A percentile compares a stretch with the other conserved stretches of the same genome.
These are phyloP conservation scores for Takifugu ocellatus DNA, from an alignment of 2,797 vertebrate species.

Conservation along the genomic window DNA sequence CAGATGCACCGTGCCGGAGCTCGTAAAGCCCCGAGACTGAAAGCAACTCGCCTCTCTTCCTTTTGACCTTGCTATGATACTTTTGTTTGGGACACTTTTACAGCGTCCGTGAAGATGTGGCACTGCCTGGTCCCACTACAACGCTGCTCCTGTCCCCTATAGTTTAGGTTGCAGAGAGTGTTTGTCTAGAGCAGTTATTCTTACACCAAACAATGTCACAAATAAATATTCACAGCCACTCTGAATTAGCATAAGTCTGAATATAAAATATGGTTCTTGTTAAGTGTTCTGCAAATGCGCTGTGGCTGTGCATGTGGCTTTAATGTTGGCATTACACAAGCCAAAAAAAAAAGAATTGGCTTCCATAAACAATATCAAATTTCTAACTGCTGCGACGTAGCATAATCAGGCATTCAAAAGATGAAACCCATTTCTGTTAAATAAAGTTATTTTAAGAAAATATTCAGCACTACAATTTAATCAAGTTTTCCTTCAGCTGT, in stretches of 20 bases:
- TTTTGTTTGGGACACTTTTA: conserved; percentile 42
- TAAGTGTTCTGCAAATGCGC: conserved; percentile 47
- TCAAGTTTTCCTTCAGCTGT: conserved; percentile 53
- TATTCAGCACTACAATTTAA: conserved; percentile 59
- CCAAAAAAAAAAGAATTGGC: conserved; percentile 39
- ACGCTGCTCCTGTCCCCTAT: conserved; percentile 23
- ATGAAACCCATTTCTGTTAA: conserved; percentile 61
- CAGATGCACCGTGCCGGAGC: conserved; percentile 61
- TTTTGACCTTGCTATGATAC: conserved; percentile 47
- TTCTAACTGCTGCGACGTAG: conserved; percentile 48
- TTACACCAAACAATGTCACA: conserved; percentile 34
- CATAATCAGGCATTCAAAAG: conserved; percentile 61
- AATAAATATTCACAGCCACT: conserved; percentile 42
- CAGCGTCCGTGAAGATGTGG: conserved; percentile 5
- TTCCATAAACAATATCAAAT: conserved; percentile 66
- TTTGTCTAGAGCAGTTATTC: conserved; percentile 45
- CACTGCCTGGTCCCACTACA: conserved; percentile 35
- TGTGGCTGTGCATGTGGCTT: conserved; percentile 49
- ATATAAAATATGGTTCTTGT: conserved; percentile 57
- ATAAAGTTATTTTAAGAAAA: conserved; percentile 72
- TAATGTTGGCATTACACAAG: conserved; percentile 55
- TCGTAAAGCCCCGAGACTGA: conserved; percentile 60
- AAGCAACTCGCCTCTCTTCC: conserved; percentile 36
- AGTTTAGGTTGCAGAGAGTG: conserved; percentile 40
- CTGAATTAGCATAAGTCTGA: conserved; percentile 25